Evolutionary conservation across 2,888 invertebrate genomes (phyloP), one percentile per base, ranked within the genome.

Genomic region (Hyppa rectilinea): DNA sequence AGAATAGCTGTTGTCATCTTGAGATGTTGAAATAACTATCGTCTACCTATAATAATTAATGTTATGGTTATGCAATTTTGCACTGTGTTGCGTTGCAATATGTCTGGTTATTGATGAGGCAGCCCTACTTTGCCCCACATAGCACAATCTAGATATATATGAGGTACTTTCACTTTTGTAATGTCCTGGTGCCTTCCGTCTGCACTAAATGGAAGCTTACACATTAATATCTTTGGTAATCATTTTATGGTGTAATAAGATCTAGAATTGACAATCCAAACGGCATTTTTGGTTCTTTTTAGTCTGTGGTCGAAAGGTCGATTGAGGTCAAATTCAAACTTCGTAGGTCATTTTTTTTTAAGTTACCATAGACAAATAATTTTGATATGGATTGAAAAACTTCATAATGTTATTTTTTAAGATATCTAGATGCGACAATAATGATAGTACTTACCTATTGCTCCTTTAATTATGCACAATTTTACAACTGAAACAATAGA

Each of bases 81-180:
- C 29, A 29, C 9, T 50, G 50, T 50, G 17, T 50, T 29, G 23
- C 26, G 7, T 36, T 45, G 34, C 2, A 66, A 36, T 47, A 20
- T 47, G 29, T 26, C n/a, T 56, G 10, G 38, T 61, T 26, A 12
- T 75, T 12, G 26, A 29, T 40, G 55, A 34, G 66, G 9, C 58
- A 82, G 47, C 80, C 80, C 82, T 80, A 59, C 29, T 26, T 45
- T 49, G 80, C 55, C 64, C 80, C 53, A 82, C 64, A 71, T 82
- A 60, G 60, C 55, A 64, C 7, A 50, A 75, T 83, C 81, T 83
- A 78, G 81, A 83, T 75, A 38, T 75, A 38, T 40, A 47, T 62
- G 66, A 64, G 9, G 38, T 49, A 64, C 83, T 82, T 82, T 82
- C 82, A 81, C 82, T 83, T 78, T 78, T 23, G 52, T 26, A 58